Evolutionary conservation across 2,113 vertebrate species (phyloP).

Genomic region (Saccopteryx leptura): DNA sequence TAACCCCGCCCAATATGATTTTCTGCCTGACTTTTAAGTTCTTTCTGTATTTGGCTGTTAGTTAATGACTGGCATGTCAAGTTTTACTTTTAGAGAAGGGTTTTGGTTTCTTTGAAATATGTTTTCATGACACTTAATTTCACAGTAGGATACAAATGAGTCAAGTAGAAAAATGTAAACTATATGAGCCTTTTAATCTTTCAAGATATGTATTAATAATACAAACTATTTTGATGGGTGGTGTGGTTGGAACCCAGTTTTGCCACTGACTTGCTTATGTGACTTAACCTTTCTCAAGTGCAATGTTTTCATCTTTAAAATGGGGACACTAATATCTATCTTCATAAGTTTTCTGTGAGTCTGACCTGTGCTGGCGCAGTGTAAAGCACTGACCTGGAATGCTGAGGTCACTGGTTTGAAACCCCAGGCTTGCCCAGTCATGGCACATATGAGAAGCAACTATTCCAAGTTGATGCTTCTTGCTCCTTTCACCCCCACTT

Average conservation of each 20-base stretch:
- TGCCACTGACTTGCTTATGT: neutral
- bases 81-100: slow-evolving; percentile 59
- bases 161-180: neutral
- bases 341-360: slow-evolving; percentile 23
- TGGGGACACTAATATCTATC: neutral
- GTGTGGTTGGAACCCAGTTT: neutral
- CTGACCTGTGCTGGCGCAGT: too few relatives aligned
- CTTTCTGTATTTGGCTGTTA: slow-evolving; percentile 25
- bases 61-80: neutral
- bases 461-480: too few relatives aligned
- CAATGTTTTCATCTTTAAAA: slow-evolving; percentile 29
- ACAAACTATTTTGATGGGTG: slow-evolving; percentile 19
- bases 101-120: slow-evolving; percentile 2
- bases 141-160: neutral
- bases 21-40: neutral
- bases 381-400: too few relatives aligned
- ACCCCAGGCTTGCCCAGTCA: too few relatives aligned
- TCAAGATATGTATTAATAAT: slow-evolving; percentile 38
- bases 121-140: slow-evolving; percentile 42
- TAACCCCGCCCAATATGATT: neutral
- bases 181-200: neutral
- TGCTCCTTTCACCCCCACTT: too few relatives aligned
- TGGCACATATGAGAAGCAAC: too few relatives aligned
- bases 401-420: too few relatives aligned
- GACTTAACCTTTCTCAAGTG: slow-evolving; percentile 50